phyloP scores from a whole-genome alignment of 2,888 invertebrate species.

The Caenorhabditis angaria region DNA sequence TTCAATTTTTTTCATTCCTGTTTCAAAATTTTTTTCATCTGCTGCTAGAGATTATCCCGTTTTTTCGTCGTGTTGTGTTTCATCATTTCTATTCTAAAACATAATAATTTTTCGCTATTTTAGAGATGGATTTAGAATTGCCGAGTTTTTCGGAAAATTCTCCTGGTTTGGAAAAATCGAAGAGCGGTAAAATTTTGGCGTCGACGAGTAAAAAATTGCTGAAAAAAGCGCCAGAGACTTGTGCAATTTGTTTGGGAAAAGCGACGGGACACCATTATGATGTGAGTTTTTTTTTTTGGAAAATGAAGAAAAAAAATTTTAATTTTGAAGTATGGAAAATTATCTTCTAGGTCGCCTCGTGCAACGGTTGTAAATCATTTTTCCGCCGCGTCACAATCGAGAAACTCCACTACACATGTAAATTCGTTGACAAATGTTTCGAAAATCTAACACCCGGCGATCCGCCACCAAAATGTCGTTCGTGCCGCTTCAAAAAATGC shows the following conservation, averaged over 20 bases:
- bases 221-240: slow-evolving; percentile 19
- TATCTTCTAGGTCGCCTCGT: slow-evolving; percentile 9
- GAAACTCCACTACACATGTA: slow-evolving; percentile 21
- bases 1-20: too few relatives aligned
- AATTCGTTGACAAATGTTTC: slow-evolving; percentile 9
- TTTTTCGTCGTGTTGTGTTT: not conserved
- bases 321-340: not conserved
- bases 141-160: not conserved
- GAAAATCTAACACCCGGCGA: slow-evolving; percentile 16
- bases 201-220: slow-evolving; percentile 14
- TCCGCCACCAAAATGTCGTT: slow-evolving; percentile 44
- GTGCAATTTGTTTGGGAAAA: slow-evolving; percentile 32
- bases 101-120: slow-evolving; percentile 50
- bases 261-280: slow-evolving; percentile 40
- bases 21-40: too few relatives aligned
- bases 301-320: not conserved
- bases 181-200: too few relatives aligned
- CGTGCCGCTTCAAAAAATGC: slow-evolving; percentile 62
- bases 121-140: not conserved
- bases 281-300: slow-evolving; percentile 9
- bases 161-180: too few relatives aligned
- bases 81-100: slow-evolving; percentile 35
- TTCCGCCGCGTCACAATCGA: slow-evolving; percentile 30
- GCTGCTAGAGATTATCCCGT: too few relatives aligned
- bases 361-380: slow-evolving; percentile 26